Conservation (phyloP, 2,113 vertebrate genomes). For the Benitochromis conjunctus region DNA sequence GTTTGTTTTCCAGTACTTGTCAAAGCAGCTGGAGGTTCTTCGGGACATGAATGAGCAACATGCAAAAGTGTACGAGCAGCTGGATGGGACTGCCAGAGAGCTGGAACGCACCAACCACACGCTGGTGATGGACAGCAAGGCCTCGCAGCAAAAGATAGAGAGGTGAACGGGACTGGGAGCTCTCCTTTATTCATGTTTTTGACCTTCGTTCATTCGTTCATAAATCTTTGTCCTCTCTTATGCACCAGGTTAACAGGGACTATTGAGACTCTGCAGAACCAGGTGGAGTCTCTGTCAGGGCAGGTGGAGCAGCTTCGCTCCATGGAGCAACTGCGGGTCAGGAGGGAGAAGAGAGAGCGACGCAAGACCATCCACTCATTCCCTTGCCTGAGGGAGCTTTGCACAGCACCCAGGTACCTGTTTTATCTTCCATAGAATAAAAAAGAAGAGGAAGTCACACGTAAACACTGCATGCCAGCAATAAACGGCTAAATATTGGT, state of each 20-base stretch:
- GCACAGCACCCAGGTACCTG: conserved; percentile 78
- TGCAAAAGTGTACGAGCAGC: conserved; percentile 95
- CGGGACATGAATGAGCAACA: conserved; percentile 97
- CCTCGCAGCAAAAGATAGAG: conserved; percentile 92
- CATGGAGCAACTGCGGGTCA: conserved; percentile 87
- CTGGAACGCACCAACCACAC: conserved; percentile 89
- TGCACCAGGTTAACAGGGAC: conserved; percentile 83
- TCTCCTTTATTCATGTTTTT: too few relatives aligned
- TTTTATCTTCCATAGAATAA: not conserved
- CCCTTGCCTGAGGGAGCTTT: conserved; percentile 92
- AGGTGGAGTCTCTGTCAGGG: conserved; percentile 90
- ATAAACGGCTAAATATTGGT: accelerated
- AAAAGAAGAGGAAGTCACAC: not conserved
- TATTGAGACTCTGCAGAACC: conserved; percentile 86
- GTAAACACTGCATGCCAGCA: not conserved
- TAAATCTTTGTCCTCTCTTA: not conserved
- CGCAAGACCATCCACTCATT: conserved; percentile 94
- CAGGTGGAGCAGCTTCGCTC: conserved; percentile 89
- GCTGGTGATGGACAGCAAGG: conserved; percentile 88
- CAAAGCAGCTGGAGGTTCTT: conserved; percentile 92
- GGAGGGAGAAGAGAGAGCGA: conserved; percentile 87
- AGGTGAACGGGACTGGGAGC: conserved; percentile 61
- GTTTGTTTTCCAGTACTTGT: conserved; percentile 80
- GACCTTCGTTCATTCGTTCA: not conserved
- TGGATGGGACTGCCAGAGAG: conserved; percentile 89